Conservation (phyloP, 30 jellyfish, hydroid and myxozoan species). For the Hydractinia echinata region DNA sequence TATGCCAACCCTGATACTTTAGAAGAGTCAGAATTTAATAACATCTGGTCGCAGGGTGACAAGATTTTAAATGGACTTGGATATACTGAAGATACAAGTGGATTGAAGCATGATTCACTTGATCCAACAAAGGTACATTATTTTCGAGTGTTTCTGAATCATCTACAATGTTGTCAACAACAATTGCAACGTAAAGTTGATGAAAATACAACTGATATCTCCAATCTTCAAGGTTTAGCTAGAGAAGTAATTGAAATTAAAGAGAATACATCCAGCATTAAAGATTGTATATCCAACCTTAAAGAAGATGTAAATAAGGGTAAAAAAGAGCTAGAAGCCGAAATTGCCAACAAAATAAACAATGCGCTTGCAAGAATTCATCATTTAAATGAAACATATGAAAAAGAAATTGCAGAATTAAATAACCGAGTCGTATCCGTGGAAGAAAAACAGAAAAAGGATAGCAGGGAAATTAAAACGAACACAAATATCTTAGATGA, state of each 20-base stretch:
- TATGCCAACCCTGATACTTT: neutral
- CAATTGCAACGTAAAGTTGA: neutral
- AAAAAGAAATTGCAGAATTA: no score
- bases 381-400: no score
- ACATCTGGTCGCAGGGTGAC: neutral
- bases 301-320: no score
- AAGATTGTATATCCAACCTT: no score
- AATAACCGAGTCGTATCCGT: no score
- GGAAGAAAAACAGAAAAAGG: no score
- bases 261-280: neutral
- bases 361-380: no score
- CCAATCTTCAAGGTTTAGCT: neutral
- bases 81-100: neutral
- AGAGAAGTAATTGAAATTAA: neutral
- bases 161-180: neutral
- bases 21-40: neutral
- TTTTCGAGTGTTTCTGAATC: neutral
- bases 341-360: no score
- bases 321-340: no score
- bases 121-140: neutral
- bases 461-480: no score
- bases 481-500: no score
- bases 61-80: neutral
- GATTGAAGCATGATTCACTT: neutral
- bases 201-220: slow-evolving; percentile 4